Evolutionary conservation across 2,797 vertebrate genomes (phyloP).

Genomic region (Sebastes elongatus): DNA sequence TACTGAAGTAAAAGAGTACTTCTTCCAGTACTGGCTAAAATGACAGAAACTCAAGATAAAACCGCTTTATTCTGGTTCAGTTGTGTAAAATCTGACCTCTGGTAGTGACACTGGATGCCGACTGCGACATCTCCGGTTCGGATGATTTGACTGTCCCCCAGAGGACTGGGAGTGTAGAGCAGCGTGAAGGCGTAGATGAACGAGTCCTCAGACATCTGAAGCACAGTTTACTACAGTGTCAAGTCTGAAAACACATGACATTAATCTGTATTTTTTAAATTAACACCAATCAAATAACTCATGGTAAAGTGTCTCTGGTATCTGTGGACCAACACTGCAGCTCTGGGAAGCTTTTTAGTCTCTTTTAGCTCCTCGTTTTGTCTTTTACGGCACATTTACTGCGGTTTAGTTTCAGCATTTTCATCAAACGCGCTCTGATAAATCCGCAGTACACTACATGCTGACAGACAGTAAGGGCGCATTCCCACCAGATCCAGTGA

Average conservation of each 20-base stretch:
- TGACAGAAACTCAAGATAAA: neutral
- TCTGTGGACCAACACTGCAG: neutral
- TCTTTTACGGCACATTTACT: neutral
- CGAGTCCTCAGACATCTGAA: conserved; percentile 59
- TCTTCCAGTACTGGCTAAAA: neutral
- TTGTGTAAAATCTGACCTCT: conserved; percentile 34
- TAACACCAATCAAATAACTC: neutral
- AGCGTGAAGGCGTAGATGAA: conserved; percentile 66
- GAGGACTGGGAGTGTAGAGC: conserved; percentile 46
- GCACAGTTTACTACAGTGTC: neutral
- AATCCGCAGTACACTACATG: neutral
- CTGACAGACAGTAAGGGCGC: neutral
- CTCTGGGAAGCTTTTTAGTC: neutral
- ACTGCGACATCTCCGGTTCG: conserved; percentile 23
- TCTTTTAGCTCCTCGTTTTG: too few species aligned
- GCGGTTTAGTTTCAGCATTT: neutral
- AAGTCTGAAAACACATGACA: neutral
- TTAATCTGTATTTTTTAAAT: neutral
- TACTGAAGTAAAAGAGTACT: too few species aligned
- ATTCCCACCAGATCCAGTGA: too few species aligned
- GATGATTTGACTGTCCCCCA: conserved; percentile 39
- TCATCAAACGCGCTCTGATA: neutral
- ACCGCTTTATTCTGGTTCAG: neutral
- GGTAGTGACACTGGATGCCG: conserved; percentile 65
- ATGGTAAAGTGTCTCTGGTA: neutral